A percentile compares a stretch with the other conserved stretches of the same genome.
phyloP scores from a whole-genome alignment of 2,888 invertebrate genomes.

The Drosophila cracens region DNA sequence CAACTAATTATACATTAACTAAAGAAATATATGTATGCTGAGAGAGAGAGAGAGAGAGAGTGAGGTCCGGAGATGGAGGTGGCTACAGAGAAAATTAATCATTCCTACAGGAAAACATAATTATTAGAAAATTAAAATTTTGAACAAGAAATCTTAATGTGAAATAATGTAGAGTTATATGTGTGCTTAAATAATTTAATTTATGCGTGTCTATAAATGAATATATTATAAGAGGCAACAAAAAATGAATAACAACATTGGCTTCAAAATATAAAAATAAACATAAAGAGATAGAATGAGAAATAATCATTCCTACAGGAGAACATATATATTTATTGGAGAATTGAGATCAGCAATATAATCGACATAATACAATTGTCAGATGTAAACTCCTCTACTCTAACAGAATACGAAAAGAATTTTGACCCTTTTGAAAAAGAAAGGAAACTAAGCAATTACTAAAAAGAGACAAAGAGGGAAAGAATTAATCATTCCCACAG shows the following conservation, averaged over 20 bases:
- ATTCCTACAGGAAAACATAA: background rate
- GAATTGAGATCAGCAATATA: background rate
- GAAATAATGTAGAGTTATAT: background rate
- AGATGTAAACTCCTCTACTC: background rate
- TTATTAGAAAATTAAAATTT: background rate
- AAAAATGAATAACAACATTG: background rate
- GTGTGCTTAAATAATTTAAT: background rate
- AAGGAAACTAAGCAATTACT: background rate
- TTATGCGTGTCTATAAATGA: background rate
- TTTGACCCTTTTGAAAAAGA: too few species aligned
- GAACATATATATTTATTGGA: background rate
- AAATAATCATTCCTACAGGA: background rate
- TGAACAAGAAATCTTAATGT: background rate
- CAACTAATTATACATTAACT: background rate
- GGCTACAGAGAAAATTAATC: background rate
- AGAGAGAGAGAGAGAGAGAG: background rate
- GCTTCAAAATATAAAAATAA: too few species aligned
- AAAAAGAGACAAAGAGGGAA: background rate
- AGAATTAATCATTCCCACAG: background rate
- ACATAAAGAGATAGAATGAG: background rate
- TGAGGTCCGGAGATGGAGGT: background rate
- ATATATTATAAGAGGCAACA: background rate
- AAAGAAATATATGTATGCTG: background rate
- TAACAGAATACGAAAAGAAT: background rate
- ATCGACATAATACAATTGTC: background rate